Evolutionary conservation across 2,888 invertebrate genomes (phyloP).

Genomic region (Polydrusus cervinus): DNA sequence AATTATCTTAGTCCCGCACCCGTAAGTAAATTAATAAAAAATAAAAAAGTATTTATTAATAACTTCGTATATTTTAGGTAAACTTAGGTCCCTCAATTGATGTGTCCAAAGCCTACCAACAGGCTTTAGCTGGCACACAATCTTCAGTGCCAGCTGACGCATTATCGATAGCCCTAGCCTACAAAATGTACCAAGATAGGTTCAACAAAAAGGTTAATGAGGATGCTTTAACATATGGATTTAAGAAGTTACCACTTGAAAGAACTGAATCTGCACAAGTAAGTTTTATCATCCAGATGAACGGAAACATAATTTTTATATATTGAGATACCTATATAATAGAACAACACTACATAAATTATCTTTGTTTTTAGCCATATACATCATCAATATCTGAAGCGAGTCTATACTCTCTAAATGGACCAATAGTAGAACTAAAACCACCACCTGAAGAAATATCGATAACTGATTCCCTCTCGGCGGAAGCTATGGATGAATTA

Average conservation of each 20-base stretch:
- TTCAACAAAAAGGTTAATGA: slow-evolving; percentile 68
- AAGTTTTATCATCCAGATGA: background rate
- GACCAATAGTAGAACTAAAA: slow-evolving; percentile 73
- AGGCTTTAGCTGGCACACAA: background rate
- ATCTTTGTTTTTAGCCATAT: no score
- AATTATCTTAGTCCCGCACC: slow-evolving; percentile 1
- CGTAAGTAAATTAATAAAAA: background rate
- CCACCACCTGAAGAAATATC: slow-evolving; percentile 47
- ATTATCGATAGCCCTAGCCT: slow-evolving; percentile 71
- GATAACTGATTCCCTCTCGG: slow-evolving; percentile 59
- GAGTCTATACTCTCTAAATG: slow-evolving; percentile 72
- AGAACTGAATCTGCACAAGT: slow-evolving; percentile 55
- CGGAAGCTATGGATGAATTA: slow-evolving; percentile 66
- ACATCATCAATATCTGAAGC: slow-evolving; percentile 70
- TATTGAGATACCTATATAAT: no score
- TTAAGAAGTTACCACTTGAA: slow-evolving; percentile 72
- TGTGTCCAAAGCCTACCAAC: slow-evolving; percentile 29
- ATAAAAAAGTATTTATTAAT: background rate
- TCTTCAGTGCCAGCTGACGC: slow-evolving; percentile 70
- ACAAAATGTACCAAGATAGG: slow-evolving; percentile 68
- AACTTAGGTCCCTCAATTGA: slow-evolving; percentile 22
- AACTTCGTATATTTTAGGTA: background rate
- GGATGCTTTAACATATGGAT: slow-evolving; percentile 74
- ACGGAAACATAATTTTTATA: no score
- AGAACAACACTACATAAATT: no score